Conservation (phyloP, 1,140 invertebrate species). For the Spodoptera litura region DNA sequence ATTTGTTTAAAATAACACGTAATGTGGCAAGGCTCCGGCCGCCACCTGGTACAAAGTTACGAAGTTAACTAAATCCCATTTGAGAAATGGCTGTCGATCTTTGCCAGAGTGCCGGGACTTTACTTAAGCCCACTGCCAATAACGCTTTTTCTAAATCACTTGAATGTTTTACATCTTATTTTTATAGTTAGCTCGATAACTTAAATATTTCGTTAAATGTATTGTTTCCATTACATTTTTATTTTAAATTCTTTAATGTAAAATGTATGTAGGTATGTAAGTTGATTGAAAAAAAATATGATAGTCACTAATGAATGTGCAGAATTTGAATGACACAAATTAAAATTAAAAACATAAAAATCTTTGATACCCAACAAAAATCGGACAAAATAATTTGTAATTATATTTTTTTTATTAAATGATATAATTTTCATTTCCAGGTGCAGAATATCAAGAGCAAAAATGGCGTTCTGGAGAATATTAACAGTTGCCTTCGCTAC, state of each 20-base stretch:
- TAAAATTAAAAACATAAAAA: not conserved
- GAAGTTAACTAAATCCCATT: slow-evolving; percentile 44
- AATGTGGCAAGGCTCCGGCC: not conserved
- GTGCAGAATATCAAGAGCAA: slow-evolving; percentile 49
- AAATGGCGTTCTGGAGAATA: slow-evolving; percentile 70
- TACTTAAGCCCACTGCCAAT: slow-evolving; percentile 39
- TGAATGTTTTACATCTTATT: slow-evolving; percentile 41
- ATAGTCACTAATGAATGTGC: no score
- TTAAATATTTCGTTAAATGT: not conserved
- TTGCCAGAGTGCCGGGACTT: slow-evolving; percentile 37
- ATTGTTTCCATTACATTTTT: not conserved
- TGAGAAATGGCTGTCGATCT: slow-evolving; percentile 40
- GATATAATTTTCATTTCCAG: slow-evolving; percentile 53
- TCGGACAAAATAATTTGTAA: no score
- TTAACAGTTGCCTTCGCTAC: slow-evolving; percentile 63
- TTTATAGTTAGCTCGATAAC: not conserved
- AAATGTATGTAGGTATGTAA: no score
- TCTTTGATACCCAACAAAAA: no score
- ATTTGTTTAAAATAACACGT: slow-evolving; percentile 27
- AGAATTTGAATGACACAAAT: no score
- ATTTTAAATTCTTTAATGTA: no score
- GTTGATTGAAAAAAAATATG: no score
- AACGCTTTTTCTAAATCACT: slow-evolving; percentile 46
- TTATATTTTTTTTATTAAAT: no score
- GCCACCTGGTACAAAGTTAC: slow-evolving; percentile 28